Evolutionary conservation across 2,888 invertebrate species (phyloP).

Genomic region (Eucera pruinosa): DNA sequence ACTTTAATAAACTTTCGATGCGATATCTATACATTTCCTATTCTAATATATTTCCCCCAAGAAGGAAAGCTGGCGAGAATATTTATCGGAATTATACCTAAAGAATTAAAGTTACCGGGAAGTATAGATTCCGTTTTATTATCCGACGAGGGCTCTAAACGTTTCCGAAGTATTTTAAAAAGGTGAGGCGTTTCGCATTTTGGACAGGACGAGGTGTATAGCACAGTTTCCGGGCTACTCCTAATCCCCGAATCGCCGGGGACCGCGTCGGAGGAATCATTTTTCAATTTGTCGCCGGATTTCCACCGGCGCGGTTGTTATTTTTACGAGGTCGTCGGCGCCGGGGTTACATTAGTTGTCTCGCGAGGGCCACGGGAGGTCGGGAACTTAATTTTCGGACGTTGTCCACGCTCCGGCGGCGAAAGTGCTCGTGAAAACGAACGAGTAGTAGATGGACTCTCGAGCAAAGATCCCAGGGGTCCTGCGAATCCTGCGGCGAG

Average conservation of each 20-base stretch:
- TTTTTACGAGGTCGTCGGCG: constrained; percentile 55
- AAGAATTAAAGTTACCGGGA: too few species aligned
- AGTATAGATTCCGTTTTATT: too few species aligned
- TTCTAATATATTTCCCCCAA: too few species aligned
- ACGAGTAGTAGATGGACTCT: constrained; percentile 39
- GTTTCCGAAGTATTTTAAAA: too few species aligned
- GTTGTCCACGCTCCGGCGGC: constrained; percentile 19
- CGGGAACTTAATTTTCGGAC: constrained; percentile 66
- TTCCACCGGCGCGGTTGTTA: constrained; percentile 47
- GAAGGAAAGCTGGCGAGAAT: too few species aligned
- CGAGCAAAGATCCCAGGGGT: constrained; percentile 30
- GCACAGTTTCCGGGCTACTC: not conserved
- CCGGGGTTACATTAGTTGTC: constrained; percentile 49
- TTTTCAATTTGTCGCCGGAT: constrained; percentile 66
- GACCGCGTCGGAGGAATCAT: constrained; percentile 47
- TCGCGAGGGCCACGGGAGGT: constrained; percentile 47
- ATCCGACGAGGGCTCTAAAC: too few species aligned
- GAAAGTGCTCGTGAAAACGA: constrained; percentile 47
- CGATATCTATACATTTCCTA: too few species aligned
- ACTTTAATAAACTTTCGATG: too few species aligned
- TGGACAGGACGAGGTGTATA: not conserved
- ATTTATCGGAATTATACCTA: too few species aligned
- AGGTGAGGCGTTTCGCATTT: too few species aligned
- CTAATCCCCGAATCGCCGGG: constrained; percentile 8
- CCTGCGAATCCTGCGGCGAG: constrained; percentile 16